phyloP scores from a whole-genome alignment of 2,797 vertebrate genomes.

The Neoniphon sammara region DNA sequence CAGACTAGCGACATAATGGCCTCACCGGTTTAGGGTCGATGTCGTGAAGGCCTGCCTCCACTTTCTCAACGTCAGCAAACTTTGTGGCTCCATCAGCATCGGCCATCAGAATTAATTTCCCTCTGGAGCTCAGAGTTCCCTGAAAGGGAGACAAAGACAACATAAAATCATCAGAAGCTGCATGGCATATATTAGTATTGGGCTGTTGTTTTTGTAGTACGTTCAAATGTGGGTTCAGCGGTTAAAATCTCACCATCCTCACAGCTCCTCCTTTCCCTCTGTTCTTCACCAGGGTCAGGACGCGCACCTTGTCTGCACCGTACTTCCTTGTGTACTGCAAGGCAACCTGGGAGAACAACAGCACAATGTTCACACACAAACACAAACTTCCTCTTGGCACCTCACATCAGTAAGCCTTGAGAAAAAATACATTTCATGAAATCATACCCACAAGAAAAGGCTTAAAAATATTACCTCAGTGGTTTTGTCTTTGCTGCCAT shows the following conservation, averaged over 20 bases:
- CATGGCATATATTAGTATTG: neutral
- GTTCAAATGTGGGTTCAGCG: neutral
- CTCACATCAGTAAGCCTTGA: neutral
- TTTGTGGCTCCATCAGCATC: slow-evolving; percentile 98
- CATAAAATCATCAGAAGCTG: neutral
- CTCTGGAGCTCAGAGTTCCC: slow-evolving; percentile 91
- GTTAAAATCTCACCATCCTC: slow-evolving; percentile 85
- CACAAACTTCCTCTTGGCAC: neutral
- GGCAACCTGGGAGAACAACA: slow-evolving; percentile 85
- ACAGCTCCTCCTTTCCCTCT: slow-evolving; percentile 96
- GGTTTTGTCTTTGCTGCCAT: slow-evolving; percentile 96
- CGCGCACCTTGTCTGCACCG: slow-evolving; percentile 91
- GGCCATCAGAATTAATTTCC: slow-evolving; percentile 92
- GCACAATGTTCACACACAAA: neutral
- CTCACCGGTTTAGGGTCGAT: slow-evolving; percentile 88
- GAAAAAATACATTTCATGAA: neutral
- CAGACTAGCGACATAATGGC: neutral
- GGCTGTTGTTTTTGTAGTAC: neutral
- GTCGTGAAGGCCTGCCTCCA: slow-evolving; percentile 87
- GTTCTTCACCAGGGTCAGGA: slow-evolving; percentile 91
- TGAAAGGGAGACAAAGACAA: slow-evolving; percentile 59
- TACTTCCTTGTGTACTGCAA: slow-evolving; percentile 88
- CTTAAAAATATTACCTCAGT: slow-evolving; percentile 83
- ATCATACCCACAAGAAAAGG: neutral
- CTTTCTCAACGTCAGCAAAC: slow-evolving; percentile 93